Evolutionary conservation across 2,888 invertebrate species (phyloP).

Genomic region (Aspidiotus rigidus): DNA sequence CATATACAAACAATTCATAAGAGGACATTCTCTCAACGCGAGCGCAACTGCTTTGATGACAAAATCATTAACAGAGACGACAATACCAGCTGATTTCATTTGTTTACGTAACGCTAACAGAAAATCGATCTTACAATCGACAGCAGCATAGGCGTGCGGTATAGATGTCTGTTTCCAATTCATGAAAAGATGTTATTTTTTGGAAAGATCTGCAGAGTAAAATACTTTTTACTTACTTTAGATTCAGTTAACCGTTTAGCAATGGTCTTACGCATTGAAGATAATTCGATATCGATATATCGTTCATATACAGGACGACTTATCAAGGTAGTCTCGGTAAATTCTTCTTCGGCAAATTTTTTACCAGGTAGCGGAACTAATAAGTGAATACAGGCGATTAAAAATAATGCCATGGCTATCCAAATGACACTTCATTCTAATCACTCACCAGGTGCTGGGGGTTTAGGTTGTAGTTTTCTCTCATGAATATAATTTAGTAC

Average conservation of each 20-base stretch:
- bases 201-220: background rate
- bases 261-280: constrained; percentile 53
- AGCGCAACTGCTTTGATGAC: constrained; percentile 55
- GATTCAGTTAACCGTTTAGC: constrained; percentile 56
- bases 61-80: constrained; percentile 58
- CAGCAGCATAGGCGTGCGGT: constrained; percentile 57
- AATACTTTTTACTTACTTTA: constrained; percentile 44
- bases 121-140: constrained; percentile 49
- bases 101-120: constrained; percentile 48
- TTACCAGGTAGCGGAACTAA: constrained; percentile 37
- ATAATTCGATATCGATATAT: constrained; percentile 50
- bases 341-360: constrained; percentile 35
- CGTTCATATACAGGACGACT: constrained; percentile 36
- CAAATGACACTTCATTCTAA: background rate
- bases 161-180: constrained; percentile 47
- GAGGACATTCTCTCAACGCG: constrained; percentile 49
- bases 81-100: constrained; percentile 47
- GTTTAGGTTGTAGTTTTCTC: constrained; percentile 45
- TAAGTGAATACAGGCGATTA: constrained; percentile 5
- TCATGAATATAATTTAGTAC: constrained; percentile 46
- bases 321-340: constrained; percentile 33
- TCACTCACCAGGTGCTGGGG: constrained; percentile 41
- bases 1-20: constrained; percentile 46
- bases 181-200: background rate
- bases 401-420: constrained; percentile 5